These are phyloP conservation scores for Aspidoscelis tigris DNA, from an alignment of 2,113 vertebrate genomes.

Conservation along the genomic window DNA sequence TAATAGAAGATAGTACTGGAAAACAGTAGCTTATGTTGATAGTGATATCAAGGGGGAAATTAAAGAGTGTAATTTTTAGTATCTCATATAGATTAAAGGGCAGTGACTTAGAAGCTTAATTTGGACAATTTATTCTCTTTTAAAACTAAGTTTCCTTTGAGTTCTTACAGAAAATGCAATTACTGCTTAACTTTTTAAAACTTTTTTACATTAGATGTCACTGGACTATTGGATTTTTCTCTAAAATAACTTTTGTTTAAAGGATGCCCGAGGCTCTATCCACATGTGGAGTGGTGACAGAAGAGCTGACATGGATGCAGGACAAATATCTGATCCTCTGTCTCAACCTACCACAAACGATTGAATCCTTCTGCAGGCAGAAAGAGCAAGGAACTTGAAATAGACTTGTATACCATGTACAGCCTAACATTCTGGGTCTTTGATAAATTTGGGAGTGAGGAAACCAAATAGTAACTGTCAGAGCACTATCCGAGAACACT, in stretches of 20 bases:
- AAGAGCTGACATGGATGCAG: too few species aligned
- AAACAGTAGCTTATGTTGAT: not conserved
- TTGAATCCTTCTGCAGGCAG: too few species aligned
- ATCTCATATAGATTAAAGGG: not conserved
- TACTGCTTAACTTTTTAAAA: not conserved
- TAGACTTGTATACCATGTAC: too few species aligned
- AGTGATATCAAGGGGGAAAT: constrained; percentile 23
- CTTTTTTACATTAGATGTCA: constrained; percentile 18
- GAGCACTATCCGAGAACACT: too few species aligned
- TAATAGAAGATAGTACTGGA: constrained; percentile 27
- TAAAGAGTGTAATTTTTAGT: constrained; percentile 8
- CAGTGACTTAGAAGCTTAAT: constrained; percentile 14
- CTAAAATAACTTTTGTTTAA: constrained; percentile 12
- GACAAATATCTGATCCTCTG: too few species aligned
- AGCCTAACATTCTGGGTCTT: too few species aligned
- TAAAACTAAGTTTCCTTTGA: not conserved
- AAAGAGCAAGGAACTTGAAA: too few species aligned
- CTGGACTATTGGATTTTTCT: not conserved
- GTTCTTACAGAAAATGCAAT: constrained; percentile 3
- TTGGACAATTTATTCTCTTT: constrained; percentile 24
- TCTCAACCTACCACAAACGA: too few species aligned
- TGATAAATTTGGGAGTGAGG: too few species aligned
- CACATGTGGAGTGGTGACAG: not conserved
- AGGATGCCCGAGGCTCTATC: not conserved
- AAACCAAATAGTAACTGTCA: too few species aligned